phyloP scores from a whole-genome alignment of 2,113 vertebrate species.

The Colius striatus region DNA sequence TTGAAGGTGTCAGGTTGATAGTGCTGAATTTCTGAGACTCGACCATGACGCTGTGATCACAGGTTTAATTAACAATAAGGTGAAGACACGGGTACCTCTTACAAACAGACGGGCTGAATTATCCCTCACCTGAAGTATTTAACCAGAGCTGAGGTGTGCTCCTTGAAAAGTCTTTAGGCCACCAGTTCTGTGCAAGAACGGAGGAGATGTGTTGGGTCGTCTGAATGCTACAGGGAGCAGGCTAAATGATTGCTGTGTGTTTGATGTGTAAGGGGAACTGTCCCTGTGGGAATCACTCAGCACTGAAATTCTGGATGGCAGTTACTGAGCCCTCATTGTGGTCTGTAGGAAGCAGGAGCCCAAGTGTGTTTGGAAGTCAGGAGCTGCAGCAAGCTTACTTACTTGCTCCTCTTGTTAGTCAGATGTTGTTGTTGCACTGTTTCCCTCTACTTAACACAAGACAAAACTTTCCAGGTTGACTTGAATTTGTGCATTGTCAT shows the following conservation, averaged over 20 bases:
- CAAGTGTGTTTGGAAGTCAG: rapidly evolving
- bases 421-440: neutral
- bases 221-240: rapidly evolving
- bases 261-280: neutral
- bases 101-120: rapidly evolving
- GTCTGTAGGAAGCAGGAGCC: neutral
- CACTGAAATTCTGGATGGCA: rapidly evolving
- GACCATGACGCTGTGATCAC: neutral
- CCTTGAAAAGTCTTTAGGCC: neutral
- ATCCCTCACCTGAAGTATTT: neutral
- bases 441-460: rapidly evolving
- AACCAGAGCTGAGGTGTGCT: rapidly evolving
- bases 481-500: neutral
- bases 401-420: neutral
- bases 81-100: neutral
- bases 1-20: neutral
- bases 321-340: rapidly evolving
- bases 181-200: rapidly evolving
- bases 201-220: rapidly evolving
- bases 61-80: neutral
- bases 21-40: neutral
- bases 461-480: rapidly evolving
- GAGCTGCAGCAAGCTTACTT: neutral
- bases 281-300: rapidly evolving
- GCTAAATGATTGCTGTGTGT: rapidly evolving